These are phyloP conservation scores for Gonocerus acuteangulatus DNA, from an alignment of 2,888 invertebrate species.

Conservation along the genomic window DNA sequence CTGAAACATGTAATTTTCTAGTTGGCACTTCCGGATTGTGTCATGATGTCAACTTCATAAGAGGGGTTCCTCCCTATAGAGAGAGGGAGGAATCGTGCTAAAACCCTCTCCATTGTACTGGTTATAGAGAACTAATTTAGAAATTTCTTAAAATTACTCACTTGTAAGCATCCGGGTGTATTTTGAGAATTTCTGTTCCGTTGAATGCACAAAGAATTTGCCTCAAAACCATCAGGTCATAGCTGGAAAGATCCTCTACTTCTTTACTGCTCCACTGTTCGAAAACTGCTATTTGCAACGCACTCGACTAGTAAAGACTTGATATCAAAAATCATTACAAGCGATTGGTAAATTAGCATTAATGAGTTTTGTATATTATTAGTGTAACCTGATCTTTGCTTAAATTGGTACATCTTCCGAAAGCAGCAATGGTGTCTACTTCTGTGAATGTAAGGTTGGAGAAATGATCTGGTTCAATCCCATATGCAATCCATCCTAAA, in stretches of 20 bases:
- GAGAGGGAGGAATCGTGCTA: no score
- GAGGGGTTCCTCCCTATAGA: no score
- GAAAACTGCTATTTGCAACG: conserved; percentile 49
- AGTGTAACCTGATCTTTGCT: conserved; percentile 42
- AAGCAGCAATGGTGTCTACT: conserved; percentile 51
- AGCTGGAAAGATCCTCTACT: conserved; percentile 51
- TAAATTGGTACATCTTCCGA: conserved; percentile 49
- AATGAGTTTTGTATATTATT: no score
- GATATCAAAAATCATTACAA: no score
- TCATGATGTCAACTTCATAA: no score
- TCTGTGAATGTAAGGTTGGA: conserved; percentile 48
- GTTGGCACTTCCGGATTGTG: no score
- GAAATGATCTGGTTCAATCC: conserved; percentile 48
- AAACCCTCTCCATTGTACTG: no score
- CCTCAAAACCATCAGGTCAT: conserved; percentile 49
- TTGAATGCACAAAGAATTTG: conserved; percentile 54
- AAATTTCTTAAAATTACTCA: no score
- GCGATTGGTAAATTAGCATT: no score
- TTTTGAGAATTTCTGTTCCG: conserved; percentile 47
- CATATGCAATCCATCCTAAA: conserved; percentile 48
- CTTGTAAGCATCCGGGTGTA: conserved; percentile 49
- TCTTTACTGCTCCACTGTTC: conserved; percentile 49
- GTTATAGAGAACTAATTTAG: no score
- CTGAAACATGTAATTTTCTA: no score
- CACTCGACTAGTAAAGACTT: no score